phyloP scores from a whole-genome alignment of 2,797 vertebrate species.

The Coracias cyanogaster region DNA sequence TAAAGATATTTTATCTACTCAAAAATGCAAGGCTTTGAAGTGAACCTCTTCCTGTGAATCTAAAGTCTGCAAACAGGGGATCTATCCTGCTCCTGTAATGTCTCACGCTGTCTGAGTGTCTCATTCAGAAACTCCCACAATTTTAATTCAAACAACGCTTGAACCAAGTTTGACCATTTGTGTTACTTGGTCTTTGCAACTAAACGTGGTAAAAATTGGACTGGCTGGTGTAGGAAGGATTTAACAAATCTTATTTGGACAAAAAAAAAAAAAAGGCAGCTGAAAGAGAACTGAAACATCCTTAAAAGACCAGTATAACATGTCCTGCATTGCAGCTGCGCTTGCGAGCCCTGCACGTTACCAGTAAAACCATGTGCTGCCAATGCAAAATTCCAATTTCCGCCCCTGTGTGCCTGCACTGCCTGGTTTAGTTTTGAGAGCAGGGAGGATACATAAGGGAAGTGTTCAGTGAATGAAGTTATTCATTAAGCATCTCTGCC shows the following conservation, averaged over 20 bases:
- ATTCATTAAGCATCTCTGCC: neutral
- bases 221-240: neutral
- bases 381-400: neutral
- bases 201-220: neutral
- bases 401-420: neutral
- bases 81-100: neutral
- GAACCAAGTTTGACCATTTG: neutral
- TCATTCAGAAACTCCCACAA: neutral
- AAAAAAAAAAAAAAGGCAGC: neutral
- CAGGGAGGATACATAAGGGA: neutral
- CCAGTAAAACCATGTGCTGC: neutral
- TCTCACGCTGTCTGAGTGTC: neutral
- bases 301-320: accelerated
- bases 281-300: neutral
- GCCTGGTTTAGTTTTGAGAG: neutral
- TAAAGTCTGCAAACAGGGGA: neutral
- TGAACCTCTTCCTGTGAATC: neutral
- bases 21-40: neutral
- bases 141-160: neutral
- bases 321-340: neutral
- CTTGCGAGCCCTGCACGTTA: neutral
- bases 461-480: neutral
- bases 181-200: neutral
- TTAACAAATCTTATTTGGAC: neutral
- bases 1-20: neutral